phyloP scores from a whole-genome alignment of 2,888 invertebrate genomes.

The Noctuana brunneofusca region DNA sequence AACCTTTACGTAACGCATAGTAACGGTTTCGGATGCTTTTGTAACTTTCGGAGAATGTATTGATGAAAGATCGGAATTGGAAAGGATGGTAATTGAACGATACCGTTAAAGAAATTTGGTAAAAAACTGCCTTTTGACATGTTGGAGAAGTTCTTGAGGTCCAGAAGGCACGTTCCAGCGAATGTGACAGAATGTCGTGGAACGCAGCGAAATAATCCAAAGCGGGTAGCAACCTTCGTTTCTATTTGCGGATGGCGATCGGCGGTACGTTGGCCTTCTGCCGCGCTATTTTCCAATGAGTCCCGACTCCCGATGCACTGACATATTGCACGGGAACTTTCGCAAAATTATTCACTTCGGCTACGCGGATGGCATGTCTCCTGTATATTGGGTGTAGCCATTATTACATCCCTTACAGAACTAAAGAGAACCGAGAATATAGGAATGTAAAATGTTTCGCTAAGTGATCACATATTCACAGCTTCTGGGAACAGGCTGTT shows the following conservation, averaged over 20 bases:
- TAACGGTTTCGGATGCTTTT: conserved; percentile 17
- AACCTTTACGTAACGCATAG: conserved; percentile 39
- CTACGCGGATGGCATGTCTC: background rate
- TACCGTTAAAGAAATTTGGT: background rate
- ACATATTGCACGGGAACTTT: conserved; percentile 51
- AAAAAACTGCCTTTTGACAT: background rate
- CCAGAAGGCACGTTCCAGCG: background rate
- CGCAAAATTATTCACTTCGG: conserved; percentile 18
- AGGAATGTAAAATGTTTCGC: too few species aligned
- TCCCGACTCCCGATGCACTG: conserved; percentile 54
- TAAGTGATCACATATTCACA: too few species aligned
- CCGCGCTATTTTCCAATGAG: conserved; percentile 68
- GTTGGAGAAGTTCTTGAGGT: conserved; percentile 18
- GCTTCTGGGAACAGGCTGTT: too few species aligned
- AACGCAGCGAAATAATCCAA: conserved; percentile 62
- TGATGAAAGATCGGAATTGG: conserved; percentile 10
- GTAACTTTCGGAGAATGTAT: conserved; percentile 21
- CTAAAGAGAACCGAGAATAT: too few species aligned
- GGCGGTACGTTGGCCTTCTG: conserved; percentile 75
- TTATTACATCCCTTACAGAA: background rate
- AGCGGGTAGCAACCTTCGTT: conserved; percentile 72
- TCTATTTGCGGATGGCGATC: conserved; percentile 72
- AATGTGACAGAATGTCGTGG: conserved; percentile 47
- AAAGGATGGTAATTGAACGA: background rate
- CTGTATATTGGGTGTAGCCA: background rate